Evolutionary conservation across 2,888 invertebrate species (phyloP).

Genomic region (Bombylius discolor): DNA sequence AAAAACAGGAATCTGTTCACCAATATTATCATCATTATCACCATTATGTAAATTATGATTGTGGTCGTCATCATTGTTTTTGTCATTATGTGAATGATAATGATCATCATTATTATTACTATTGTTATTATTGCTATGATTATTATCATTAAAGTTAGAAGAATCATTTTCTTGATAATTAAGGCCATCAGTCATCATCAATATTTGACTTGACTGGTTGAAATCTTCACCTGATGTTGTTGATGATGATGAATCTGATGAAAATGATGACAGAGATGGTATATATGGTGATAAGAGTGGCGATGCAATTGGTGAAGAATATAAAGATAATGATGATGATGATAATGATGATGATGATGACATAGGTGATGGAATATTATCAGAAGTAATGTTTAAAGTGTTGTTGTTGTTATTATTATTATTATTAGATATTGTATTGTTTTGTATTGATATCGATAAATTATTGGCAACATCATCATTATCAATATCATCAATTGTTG

Average conservation of each 20-base stretch:
- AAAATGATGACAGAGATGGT: background rate
- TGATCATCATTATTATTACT: background rate
- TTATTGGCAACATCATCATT: background rate
- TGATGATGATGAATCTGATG: too few relatives aligned
- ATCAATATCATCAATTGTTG: background rate
- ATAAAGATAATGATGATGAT: background rate
- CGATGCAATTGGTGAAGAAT: background rate
- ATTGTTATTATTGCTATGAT: too few relatives aligned
- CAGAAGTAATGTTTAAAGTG: too few relatives aligned
- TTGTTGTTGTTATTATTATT: background rate
- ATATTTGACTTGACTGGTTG: background rate
- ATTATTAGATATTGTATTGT: background rate
- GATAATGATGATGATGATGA: background rate
- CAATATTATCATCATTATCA: background rate
- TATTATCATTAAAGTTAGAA: too few relatives aligned
- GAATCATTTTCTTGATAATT: too few relatives aligned
- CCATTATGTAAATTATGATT: background rate
- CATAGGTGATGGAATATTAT: too few relatives aligned
- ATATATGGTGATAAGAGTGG: background rate
- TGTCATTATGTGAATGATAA: too few relatives aligned
- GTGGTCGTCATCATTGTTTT: too few relatives aligned
- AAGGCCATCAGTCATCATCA: background rate
- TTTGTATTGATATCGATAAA: background rate
- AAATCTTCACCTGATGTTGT: background rate
- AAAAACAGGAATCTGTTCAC: background rate